A percentile compares a stretch with the other conserved stretches of the same genome.
Evolutionary conservation across 2,888 invertebrate genomes (phyloP).

Genomic region (Automeris io): DNA sequence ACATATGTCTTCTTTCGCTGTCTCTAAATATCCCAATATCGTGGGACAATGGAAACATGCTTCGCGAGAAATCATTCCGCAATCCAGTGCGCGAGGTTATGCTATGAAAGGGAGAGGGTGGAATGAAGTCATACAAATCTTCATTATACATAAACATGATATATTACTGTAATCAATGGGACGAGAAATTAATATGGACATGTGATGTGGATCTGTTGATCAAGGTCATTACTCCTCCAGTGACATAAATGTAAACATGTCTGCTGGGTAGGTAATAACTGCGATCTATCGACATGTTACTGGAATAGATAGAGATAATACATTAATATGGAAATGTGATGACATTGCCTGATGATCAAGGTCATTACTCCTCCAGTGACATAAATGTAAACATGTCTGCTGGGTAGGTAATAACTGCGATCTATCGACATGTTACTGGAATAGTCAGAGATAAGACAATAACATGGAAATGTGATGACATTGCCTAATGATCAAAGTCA

Average conservation of each 20-base stretch:
- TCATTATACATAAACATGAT: too few species aligned
- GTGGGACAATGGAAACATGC: too few species aligned
- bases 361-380: constrained; percentile 16
- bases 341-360: constrained; percentile 1
- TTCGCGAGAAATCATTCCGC: too few species aligned
- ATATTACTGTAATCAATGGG: too few species aligned
- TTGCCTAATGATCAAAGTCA: constrained; percentile 6
- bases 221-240: constrained; percentile 4
- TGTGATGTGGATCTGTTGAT: background rate
- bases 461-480: too few species aligned
- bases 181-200: background rate
- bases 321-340: background rate
- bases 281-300: background rate
- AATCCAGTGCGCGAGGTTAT: too few species aligned
- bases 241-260: constrained; percentile 3
- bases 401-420: constrained; percentile 13
- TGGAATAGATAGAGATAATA: background rate
- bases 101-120: too few species aligned
- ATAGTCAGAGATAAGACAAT: too few species aligned
- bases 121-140: too few species aligned
- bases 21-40: too few species aligned
- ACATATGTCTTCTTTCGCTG: too few species aligned
- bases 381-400: constrained; percentile 15
- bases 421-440: background rate
- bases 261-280: background rate